These are phyloP conservation scores for Homalodisca vitripennis DNA, from an alignment of 1,140 invertebrate species.

Conservation along the genomic window DNA sequence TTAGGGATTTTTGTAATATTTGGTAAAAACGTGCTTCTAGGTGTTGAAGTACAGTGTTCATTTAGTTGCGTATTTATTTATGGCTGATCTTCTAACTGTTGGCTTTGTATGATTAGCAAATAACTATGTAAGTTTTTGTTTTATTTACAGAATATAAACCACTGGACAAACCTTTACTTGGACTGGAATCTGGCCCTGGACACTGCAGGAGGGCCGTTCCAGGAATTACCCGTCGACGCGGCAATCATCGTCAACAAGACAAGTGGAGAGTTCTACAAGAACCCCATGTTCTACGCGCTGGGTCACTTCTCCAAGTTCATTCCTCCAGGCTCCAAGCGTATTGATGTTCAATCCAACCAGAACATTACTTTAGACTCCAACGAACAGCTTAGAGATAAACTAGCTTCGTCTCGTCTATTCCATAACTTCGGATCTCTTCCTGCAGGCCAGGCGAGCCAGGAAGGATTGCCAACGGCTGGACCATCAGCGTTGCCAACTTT, in stretches of 20 bases:
- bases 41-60: too few relatives aligned
- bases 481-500: too few relatives aligned
- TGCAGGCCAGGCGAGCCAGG: too few relatives aligned
- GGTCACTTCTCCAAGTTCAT: slow-evolving; percentile 87
- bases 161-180: slow-evolving; percentile 72
- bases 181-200: slow-evolving; percentile 89
- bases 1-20: too few relatives aligned
- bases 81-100: too few relatives aligned
- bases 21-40: too few relatives aligned
- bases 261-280: slow-evolving; percentile 76
- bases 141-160: slow-evolving; percentile 63
- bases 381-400: neutral
- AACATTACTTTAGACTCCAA: neutral
- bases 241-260: slow-evolving; percentile 71
- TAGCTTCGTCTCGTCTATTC: too few relatives aligned
- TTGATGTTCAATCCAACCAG: slow-evolving; percentile 41
- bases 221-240: slow-evolving; percentile 75
- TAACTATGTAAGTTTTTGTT: too few relatives aligned
- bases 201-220: slow-evolving; percentile 76
- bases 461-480: too few relatives aligned
- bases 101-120: too few relatives aligned
- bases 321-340: slow-evolving; percentile 57
- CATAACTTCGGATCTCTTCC: too few relatives aligned
- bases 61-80: too few relatives aligned
- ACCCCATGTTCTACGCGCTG: slow-evolving; percentile 85